Percentiles rank a stretch among this genome's conserved stretches.
phyloP scores from a whole-genome alignment of 2,797 vertebrate species.

The Sebastes umbrosus region DNA sequence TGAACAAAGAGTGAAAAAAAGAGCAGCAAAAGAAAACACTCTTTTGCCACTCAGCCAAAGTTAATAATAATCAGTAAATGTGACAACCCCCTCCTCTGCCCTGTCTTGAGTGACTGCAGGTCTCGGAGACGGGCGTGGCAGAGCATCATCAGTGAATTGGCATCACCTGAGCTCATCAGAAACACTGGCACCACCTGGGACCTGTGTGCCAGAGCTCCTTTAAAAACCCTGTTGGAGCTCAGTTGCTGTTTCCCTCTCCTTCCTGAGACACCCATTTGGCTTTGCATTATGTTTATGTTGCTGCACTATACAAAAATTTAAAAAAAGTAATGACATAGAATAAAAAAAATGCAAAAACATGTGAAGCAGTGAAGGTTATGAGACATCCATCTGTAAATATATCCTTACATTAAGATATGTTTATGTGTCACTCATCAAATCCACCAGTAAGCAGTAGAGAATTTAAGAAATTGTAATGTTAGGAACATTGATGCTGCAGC shows the following conservation, averaged over 20 bases:
- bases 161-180: no score
- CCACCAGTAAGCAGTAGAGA: neutral
- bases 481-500: neutral
- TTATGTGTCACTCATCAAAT: conserved; percentile 12
- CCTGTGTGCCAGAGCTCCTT: no score
- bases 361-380: neutral
- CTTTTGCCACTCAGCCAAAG: conserved; percentile 19
- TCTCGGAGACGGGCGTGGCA: no score
- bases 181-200: accelerated
- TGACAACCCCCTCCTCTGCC: no score
- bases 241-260: no score
- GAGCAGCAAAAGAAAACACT: conserved; percentile 31
- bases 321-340: neutral
- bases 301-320: neutral
- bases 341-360: neutral
- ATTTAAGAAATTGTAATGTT: conserved; percentile 6
- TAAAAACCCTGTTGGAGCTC: no score
- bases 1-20: neutral
- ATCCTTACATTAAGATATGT: neutral
- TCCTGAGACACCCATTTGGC: no score
- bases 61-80: conserved; percentile 13
- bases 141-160: accelerated
- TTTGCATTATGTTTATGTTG: no score
- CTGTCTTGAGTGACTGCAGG: no score
- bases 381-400: neutral